Base-by-base conservation (phyloP, 2,888 invertebrate species). In the Neelides folsomi region DNA sequence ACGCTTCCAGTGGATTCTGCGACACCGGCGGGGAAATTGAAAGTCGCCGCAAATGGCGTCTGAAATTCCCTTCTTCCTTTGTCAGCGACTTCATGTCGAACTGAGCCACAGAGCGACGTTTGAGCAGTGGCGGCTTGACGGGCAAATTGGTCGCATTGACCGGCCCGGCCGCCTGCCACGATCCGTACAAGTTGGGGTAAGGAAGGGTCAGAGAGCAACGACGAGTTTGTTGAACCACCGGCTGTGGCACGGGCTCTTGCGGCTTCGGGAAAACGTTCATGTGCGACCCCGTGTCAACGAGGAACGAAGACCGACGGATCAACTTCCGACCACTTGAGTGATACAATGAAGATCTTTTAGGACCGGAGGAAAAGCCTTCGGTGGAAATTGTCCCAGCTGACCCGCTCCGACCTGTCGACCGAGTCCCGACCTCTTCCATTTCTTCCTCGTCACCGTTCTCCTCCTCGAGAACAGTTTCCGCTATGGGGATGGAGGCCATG, bases 181-280 rank as follows among this genome's bases (percentile, higher is more conserved):
- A 66, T 27, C 66, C 66, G 56, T 66, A 66, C 40, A 66, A 57
- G 47, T 59, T 62, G 27, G 66, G 65, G 50, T 65, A 66, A 35
- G 66, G 66, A 44, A 65, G 61, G 10, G 66, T 64, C 35, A 65
- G 52, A 15, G 65, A 66, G 51, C 66, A 66, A 18, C 65, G 58
- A 9, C 66, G 58, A 6, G 61, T 62, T 47, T 59, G 58, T 35
- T 51, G 47, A 8, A 57, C 51, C 16, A 56, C 55, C 1, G 60
- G 60, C 51, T 60, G 60, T 13, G 63, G 56, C 1, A 57, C 53
- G 6, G 59, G 58, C 37, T 57, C 57, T 12, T 45, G 43, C 8
- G 58, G 57, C 36, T 58, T 59, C 1, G 55, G 54, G 45, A 56
- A 53, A 37, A 57, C 52, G 36, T 50, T 51, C 53, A 57, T 57